Evolutionary conservation across 2,888 invertebrate genomes (phyloP).

Genomic region (Pinctada fucata): DNA sequence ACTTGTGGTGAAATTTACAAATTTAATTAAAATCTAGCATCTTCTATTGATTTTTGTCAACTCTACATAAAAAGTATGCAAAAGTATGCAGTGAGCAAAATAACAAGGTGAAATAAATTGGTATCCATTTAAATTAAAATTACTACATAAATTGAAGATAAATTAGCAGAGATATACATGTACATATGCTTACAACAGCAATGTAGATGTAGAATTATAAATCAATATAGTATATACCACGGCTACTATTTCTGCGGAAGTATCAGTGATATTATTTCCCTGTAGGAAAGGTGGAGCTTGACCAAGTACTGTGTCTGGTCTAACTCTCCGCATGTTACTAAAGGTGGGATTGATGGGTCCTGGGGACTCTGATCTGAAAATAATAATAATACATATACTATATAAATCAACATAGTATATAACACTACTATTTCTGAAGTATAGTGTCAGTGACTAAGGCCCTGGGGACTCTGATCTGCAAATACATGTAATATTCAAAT

Average conservation of each 20-base stretch:
- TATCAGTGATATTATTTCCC: slow-evolving; percentile 49
- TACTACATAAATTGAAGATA: no score
- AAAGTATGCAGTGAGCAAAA: background rate
- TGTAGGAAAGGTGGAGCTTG: slow-evolving; percentile 61
- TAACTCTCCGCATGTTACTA: slow-evolving; percentile 47
- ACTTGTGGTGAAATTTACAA: background rate
- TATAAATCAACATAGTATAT: no score
- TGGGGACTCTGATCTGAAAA: slow-evolving; percentile 38
- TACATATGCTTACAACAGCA: no score
- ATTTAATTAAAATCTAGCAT: background rate
- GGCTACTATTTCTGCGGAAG: slow-evolving; percentile 44
- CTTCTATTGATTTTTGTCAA: no score
- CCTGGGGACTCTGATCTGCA: no score
- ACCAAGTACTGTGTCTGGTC: slow-evolving; percentile 61
- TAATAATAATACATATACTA: background rate
- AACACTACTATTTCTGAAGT: no score
- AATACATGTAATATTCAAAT: no score
- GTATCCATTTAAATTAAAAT: no score
- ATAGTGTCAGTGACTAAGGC: no score
- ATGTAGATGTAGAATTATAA: no score
- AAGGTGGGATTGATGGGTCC: slow-evolving; percentile 21
- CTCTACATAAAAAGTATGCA: background rate
- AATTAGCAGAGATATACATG: no score
- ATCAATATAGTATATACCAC: slow-evolving; percentile 39
- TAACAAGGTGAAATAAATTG: no score